Base-by-base conservation (phyloP, 2,113 vertebrate genomes). In the Herpetotheres cachinnans region DNA sequence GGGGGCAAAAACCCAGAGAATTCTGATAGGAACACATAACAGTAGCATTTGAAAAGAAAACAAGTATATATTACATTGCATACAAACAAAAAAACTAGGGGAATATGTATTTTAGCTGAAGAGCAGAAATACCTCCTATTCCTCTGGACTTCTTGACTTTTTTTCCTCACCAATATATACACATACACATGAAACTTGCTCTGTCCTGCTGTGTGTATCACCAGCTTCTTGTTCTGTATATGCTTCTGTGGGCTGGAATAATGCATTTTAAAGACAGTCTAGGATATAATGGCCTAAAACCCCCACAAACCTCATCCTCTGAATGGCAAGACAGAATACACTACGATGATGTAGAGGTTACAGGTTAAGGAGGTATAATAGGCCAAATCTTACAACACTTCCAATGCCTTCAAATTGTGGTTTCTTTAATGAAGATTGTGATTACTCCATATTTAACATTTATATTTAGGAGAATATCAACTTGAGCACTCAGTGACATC, bases 1-100 rank as follows among this genome's bases (percentile, higher is more conserved):
- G 2, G 4, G 9, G 9, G 10, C 42, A 1, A 38, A n/a, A 42
- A 3, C 4, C 10, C 26, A 4, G 1, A 59, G 8, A 79, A 69
- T 59, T 83, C 47, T 42, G 34, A 42, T 16, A 72, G 20, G 25
- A 73, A 93, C 4, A 46, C 0, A 0, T 22, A 84, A 70, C 42
- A 71, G 11, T 6, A 84, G 32, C 44, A 67, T 34, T 18, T 62
- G n/a, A 76, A 78, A 93, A 84, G 24, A 84, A 92, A 80, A n/a
- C 3, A 52, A 19, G 14, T 19, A 24, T 17, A 6, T 13, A 44
- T 34, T 52, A 20, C 8, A 54, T 24, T 0, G 3, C 22, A 79
- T 13, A 50, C 9, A 66, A 82, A 61, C 22, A 62, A 62, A 58
- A 73, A 13, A 54, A 2, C 6, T 14, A 40, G 16, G 3, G 44